Base-by-base conservation (phyloP, 1,140 invertebrate genomes). In the Pseudobourletiella spinata region DNA sequence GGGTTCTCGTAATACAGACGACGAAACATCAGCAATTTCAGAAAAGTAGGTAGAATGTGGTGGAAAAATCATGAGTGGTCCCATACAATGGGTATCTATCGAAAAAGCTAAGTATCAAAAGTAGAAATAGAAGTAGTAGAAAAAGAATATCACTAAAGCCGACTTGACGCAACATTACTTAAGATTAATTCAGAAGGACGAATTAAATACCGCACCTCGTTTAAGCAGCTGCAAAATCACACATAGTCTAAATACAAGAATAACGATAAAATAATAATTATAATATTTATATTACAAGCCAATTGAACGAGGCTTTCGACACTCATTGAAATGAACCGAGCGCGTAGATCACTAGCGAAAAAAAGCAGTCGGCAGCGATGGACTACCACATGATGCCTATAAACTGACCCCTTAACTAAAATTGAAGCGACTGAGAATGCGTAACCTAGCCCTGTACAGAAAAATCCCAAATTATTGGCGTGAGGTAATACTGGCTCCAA, bases 31-130 rank as follows among this genome's bases (percentile, higher is more conserved):
- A 24, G 48, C 79, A 71, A 79, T 79, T 65, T 71, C 77, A 65
- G 76, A 63, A 64, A 66, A 65, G 22, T 65, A 68, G 28, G 25
- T 65, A 0, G 57, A 65, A 30, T n/a, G n/a, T n/a, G 65, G 69
- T 79, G 44, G 75, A 79, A 68, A 80, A 80, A 64, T 54, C 71
- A 35, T 80, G 75, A 75, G 67, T 81, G 56, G 78, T 80, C 43
- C 79, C 78, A 57, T 80, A 81, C 73, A 78, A 74, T 63, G 75
- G 76, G 16, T 59, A 78, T 6, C 71, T 82, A 14, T 74, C 67
- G 11, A 74, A 76, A 71, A 78, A 68, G n/a, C n/a, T n/a, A n/a
- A n/a, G n/a, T n/a, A n/a, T n/a, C n/a, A n/a, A n/a, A n/a, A n/a
- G n/a, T n/a, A n/a, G n/a, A n/a, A n/a, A n/a, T n/a, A n/a, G n/a